phyloP scores from a whole-genome alignment of 2,113 vertebrate genomes.

The Brachyhypopomus occidentalis region DNA sequence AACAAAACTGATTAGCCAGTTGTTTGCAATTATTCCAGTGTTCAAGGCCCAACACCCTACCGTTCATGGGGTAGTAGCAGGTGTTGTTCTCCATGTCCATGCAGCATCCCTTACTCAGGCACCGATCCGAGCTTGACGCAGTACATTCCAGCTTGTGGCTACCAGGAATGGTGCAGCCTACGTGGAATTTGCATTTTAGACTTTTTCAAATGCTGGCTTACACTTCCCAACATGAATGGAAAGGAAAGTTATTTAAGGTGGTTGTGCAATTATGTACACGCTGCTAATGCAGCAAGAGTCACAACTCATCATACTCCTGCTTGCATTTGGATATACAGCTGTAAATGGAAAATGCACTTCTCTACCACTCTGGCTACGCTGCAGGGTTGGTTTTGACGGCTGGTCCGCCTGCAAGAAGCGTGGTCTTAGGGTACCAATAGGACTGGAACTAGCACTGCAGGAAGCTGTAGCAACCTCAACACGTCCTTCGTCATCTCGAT shows the following conservation, averaged over 20 bases:
- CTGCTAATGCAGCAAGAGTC: too few relatives aligned
- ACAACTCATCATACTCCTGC: too few relatives aligned
- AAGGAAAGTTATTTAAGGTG: too few relatives aligned
- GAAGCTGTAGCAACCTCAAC: constrained; percentile 30
- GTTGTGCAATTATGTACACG: too few relatives aligned
- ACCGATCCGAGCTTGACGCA: not conserved
- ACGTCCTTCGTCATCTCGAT: constrained; percentile 20
- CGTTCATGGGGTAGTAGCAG: constrained; percentile 73
- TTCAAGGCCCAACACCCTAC: constrained; percentile 46
- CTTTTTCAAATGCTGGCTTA: too few relatives aligned
- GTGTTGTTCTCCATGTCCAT: not conserved
- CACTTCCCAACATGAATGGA: too few relatives aligned
- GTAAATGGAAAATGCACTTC: too few relatives aligned
- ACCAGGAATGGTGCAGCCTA: constrained; percentile 61
- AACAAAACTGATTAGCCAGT: not conserved
- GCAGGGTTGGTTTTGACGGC: not conserved
- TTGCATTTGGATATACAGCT: too few relatives aligned
- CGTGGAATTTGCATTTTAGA: constrained; percentile 3
- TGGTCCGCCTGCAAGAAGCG: not conserved
- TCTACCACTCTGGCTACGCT: not conserved
- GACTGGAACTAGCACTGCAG: constrained; percentile 42
- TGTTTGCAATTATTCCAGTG: too few relatives aligned
- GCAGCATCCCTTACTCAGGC: constrained; percentile 67
- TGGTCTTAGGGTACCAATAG: not conserved
- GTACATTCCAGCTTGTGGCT: constrained; percentile 61